phyloP scores from a whole-genome alignment of 2,113 vertebrate genomes.

The Gracilinanus agilis region DNA sequence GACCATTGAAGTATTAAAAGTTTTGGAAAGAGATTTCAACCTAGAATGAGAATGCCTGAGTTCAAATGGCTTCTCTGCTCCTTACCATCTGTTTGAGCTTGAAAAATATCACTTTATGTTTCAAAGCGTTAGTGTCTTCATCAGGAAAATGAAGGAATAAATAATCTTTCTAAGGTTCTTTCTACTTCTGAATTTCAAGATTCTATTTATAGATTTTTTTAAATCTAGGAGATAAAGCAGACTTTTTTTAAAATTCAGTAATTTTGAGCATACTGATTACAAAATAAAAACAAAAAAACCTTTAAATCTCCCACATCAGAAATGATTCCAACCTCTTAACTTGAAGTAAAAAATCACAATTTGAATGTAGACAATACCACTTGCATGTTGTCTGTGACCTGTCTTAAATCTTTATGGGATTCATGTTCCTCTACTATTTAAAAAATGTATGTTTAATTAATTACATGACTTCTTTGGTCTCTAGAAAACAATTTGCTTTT shows the following conservation, averaged over 20 bases:
- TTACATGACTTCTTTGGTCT: not conserved
- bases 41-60: not conserved
- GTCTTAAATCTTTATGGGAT: not conserved
- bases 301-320: not conserved
- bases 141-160: no score
- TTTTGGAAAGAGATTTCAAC: not conserved
- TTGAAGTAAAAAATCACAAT: not conserved
- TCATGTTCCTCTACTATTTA: not conserved
- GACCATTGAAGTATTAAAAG: not conserved
- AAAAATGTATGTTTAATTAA: not conserved
- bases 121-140: not conserved
- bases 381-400: not conserved
- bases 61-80: not conserved
- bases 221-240: not conserved
- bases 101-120: not conserved
- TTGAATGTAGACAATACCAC: not conserved
- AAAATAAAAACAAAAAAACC: not conserved
- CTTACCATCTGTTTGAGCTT: not conserved
- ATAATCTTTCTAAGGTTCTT: not conserved
- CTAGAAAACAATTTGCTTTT: not conserved
- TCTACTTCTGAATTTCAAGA: not conserved
- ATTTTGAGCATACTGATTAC: not conserved
- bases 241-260: not conserved
- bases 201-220: not conserved
- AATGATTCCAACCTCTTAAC: not conserved